phyloP scores from a whole-genome alignment of 2,888 invertebrate species.

The Sipha maydis region DNA sequence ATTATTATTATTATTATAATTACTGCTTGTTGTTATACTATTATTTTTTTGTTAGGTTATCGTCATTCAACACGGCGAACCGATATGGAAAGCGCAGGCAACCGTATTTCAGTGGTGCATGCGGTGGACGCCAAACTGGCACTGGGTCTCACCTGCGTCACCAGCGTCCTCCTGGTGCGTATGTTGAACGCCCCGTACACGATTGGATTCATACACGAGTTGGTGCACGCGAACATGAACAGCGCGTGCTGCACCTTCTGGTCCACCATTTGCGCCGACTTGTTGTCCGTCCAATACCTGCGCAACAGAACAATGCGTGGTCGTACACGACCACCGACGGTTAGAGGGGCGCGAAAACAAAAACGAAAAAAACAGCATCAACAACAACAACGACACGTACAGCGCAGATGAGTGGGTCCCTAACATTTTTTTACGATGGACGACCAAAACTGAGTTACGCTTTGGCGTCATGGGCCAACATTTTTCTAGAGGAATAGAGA shows the following conservation, averaged over 20 bases:
- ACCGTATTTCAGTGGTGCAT: slow-evolving; percentile 64
- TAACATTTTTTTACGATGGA: too few species aligned
- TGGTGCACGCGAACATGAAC: slow-evolving; percentile 94
- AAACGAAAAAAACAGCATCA: too few species aligned
- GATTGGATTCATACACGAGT: slow-evolving; percentile 95
- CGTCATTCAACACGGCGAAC: slow-evolving; percentile 64
- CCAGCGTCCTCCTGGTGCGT: slow-evolving; percentile 67
- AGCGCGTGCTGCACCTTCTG: slow-evolving; percentile 84
- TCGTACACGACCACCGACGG: not conserved
- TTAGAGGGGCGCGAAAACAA: not conserved
- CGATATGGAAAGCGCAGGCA: slow-evolving; percentile 63
- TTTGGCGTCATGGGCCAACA: too few species aligned
- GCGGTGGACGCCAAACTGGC: slow-evolving; percentile 63
- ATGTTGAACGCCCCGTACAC: slow-evolving; percentile 93
- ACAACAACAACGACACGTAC: too few species aligned
- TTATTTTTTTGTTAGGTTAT: not conserved
- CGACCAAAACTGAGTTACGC: too few species aligned
- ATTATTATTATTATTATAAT: not conserved
- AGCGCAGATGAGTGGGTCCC: too few species aligned
- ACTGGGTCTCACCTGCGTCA: slow-evolving; percentile 66
- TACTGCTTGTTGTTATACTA: not conserved
- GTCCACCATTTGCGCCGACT: slow-evolving; percentile 77
- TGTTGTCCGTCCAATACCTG: slow-evolving; percentile 85
- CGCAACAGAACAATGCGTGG: not conserved
- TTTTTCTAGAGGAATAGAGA: too few species aligned